Percentiles rank a stretch among this genome's conserved stretches.
These are phyloP conservation scores for Spermophilus dauricus DNA, from an alignment of 2,113 vertebrate species.

Conservation along the genomic window DNA sequence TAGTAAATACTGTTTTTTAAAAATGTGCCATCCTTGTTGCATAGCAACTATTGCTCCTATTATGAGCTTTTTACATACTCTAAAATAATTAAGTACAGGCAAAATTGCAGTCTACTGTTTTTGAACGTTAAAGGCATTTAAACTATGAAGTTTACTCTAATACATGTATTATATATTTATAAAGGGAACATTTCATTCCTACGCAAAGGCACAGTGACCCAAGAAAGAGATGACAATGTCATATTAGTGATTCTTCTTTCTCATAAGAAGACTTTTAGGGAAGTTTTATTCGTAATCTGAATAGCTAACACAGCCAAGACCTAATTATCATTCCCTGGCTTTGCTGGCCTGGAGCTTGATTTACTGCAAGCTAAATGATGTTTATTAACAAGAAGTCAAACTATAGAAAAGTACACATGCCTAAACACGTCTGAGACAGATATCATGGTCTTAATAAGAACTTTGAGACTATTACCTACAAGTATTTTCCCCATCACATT, in stretches of 20 bases:
- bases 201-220: constrained; percentile 80
- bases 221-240: constrained; percentile 72
- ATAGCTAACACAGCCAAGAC: constrained; percentile 61
- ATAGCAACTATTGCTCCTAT: constrained; percentile 64
- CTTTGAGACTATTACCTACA: background rate
- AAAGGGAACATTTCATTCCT: constrained; percentile 71
- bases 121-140: constrained; percentile 56
- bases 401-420: background rate
- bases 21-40: constrained; percentile 72
- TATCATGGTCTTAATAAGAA: constrained; percentile 4
- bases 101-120: constrained; percentile 68
- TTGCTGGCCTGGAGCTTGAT: constrained; percentile 38
- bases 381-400: constrained; percentile 70
- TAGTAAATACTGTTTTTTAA: constrained; percentile 67
- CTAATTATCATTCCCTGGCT: constrained; percentile 60
- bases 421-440: constrained; percentile 24
- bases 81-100: constrained; percentile 71
- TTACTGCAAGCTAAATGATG: constrained; percentile 61
- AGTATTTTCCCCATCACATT: constrained; percentile 33
- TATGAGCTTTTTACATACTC: constrained; percentile 53
- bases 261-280: constrained; percentile 63
- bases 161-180: constrained; percentile 59
- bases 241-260: constrained; percentile 52
- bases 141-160: constrained; percentile 63
- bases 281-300: constrained; percentile 70